These are phyloP conservation scores for Rhagonycha lutea DNA, from an alignment of 2,888 invertebrate species.

Conservation along the genomic window DNA sequence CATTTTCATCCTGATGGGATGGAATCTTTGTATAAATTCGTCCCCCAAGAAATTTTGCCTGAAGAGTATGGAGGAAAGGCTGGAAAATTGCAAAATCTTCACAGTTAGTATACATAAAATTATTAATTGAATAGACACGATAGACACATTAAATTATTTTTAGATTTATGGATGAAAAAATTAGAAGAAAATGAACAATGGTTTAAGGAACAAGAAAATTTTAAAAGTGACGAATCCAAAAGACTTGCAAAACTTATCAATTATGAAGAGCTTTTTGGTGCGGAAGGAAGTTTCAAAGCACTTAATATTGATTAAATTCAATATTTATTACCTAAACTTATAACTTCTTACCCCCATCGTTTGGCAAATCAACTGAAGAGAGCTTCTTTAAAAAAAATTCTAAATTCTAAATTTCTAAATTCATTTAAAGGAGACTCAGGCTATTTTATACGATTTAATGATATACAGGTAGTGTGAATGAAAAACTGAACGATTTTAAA, in stretches of 20 bases:
- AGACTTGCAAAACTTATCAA: constrained; percentile 83
- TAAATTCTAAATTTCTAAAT: too few relatives aligned
- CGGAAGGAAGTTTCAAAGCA: constrained; percentile 87
- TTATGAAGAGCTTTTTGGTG: constrained; percentile 81
- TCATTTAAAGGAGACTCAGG: too few relatives aligned
- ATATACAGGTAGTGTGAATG: too few relatives aligned
- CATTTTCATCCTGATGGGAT: constrained; percentile 72
- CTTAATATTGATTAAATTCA: constrained; percentile 77
- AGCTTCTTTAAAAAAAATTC: too few relatives aligned
- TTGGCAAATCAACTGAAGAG: too few relatives aligned
- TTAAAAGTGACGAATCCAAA: constrained; percentile 78
- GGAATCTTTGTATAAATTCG: constrained; percentile 75
- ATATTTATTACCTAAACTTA: too few relatives aligned
- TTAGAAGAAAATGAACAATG: constrained; percentile 75
- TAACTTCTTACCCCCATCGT: too few relatives aligned
- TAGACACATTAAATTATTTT: constrained; percentile 34
- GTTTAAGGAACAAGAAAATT: constrained; percentile 78
- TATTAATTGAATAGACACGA: not conserved
- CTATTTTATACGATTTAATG: too few relatives aligned
- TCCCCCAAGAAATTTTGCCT: constrained; percentile 61
- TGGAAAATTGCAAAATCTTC: constrained; percentile 72
- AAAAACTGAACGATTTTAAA: too few relatives aligned
- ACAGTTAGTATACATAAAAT: constrained; percentile 58
- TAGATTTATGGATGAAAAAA: constrained; percentile 80
- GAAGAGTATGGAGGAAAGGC: constrained; percentile 77